These are phyloP conservation scores for Hystrix brachyura DNA, from an alignment of 2,113 vertebrate species.

Conservation along the genomic window DNA sequence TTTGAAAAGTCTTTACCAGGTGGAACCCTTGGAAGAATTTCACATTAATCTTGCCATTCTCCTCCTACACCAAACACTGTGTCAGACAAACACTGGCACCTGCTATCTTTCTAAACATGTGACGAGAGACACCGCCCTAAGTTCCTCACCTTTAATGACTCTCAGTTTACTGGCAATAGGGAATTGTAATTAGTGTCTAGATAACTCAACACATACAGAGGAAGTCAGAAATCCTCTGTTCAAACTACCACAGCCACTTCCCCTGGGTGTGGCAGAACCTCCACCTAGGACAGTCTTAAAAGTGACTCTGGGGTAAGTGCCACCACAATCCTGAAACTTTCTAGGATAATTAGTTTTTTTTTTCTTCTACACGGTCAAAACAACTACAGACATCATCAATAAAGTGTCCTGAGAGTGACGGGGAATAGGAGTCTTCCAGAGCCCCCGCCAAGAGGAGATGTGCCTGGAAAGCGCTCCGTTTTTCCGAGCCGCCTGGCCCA, in stretches of 20 bases:
- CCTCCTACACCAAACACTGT: neutral
- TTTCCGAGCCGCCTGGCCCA: neutral
- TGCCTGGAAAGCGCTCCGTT: neutral
- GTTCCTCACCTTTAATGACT: neutral
- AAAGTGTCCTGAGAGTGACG: neutral
- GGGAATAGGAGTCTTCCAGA: neutral
- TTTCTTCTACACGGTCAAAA: neutral
- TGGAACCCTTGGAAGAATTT: neutral
- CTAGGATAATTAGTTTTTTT: neutral
- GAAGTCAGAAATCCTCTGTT: neutral
- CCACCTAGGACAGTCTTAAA: neutral
- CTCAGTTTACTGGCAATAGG: neutral
- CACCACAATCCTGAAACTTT: neutral
- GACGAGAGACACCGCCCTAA: neutral
- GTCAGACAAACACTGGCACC: neutral
- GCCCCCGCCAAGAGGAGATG: neutral
- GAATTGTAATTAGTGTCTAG: neutral
- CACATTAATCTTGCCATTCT: neutral
- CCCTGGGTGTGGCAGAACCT: neutral
- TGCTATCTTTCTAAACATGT: neutral
- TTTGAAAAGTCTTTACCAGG: neutral
- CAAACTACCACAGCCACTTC: no score
- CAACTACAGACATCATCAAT: neutral
- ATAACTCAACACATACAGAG: neutral
- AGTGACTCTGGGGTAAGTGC: neutral